Conservation (phyloP, 2,113 vertebrate species). For the Odontesthes bonariensis region DNA sequence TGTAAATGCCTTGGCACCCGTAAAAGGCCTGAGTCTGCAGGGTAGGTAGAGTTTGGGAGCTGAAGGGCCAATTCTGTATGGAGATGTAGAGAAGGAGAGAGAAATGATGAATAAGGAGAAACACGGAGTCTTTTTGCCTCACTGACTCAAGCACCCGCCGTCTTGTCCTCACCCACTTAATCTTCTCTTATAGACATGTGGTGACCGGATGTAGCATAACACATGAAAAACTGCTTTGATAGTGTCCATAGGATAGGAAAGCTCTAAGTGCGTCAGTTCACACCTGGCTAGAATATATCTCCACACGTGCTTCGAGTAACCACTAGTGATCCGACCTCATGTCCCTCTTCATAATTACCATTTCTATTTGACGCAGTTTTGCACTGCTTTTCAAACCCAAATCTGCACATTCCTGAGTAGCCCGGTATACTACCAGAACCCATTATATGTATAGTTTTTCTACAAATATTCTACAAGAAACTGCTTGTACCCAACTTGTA, state of each 20-base stretch:
- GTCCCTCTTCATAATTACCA: background rate
- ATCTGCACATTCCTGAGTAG: no score
- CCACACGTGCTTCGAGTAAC: background rate
- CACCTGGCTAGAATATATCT: background rate
- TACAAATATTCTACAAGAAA: no score
- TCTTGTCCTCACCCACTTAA: background rate
- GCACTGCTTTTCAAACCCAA: no score
- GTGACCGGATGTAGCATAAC: constrained; percentile 24
- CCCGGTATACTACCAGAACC: no score
- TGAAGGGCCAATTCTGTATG: constrained; percentile 16
- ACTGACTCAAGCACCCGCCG: background rate
- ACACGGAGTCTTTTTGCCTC: constrained; percentile 7
- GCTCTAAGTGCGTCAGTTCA: background rate
- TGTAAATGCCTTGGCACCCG: constrained; percentile 74
- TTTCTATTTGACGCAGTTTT: no score
- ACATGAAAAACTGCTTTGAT: constrained; percentile 3
- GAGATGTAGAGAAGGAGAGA: background rate
- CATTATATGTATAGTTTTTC: no score
- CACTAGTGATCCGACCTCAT: background rate
- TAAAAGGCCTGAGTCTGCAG: constrained; percentile 58
- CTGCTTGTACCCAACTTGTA: no score
- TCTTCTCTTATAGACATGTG: constrained; percentile 5
- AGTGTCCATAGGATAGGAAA: background rate
- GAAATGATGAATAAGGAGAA: constrained; percentile 10
- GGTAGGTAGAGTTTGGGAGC: constrained; percentile 38